These are phyloP conservation scores for Cephus cinctus DNA, from an alignment of 1,140 invertebrate species.

Conservation along the genomic window DNA sequence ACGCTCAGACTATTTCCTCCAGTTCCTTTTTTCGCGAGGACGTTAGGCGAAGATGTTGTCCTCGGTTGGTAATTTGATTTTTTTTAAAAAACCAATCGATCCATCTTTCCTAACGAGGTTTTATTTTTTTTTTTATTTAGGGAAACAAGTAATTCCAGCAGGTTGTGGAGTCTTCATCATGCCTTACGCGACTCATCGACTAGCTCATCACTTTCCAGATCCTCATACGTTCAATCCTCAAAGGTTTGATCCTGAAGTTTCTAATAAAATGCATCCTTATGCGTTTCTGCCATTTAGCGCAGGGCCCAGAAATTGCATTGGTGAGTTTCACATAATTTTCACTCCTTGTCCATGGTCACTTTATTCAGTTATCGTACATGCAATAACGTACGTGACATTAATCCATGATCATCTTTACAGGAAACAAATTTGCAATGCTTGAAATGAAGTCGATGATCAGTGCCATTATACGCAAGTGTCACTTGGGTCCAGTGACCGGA, in stretches of 20 bases:
- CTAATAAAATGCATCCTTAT: slow-evolving; percentile 60
- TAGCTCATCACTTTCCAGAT: slow-evolving; percentile 65
- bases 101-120: background rate
- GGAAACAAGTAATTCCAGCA: slow-evolving; percentile 39
- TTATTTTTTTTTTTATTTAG: slow-evolving; percentile 19
- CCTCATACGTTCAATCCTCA: slow-evolving; percentile 74
- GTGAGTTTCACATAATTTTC: slow-evolving; percentile 38
- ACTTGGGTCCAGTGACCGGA: slow-evolving; percentile 50
- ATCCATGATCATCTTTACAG: slow-evolving; percentile 36
- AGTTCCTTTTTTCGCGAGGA: slow-evolving; percentile 65
- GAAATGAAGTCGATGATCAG: slow-evolving; percentile 72
- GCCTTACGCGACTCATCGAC: slow-evolving; percentile 65
- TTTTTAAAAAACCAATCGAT: background rate
- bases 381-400: slow-evolving; percentile 33
- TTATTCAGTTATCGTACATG: slow-evolving; percentile 17
- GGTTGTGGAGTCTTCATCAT: slow-evolving; percentile 53
- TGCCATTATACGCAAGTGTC: slow-evolving; percentile 62
- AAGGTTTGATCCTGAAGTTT: slow-evolving; percentile 63
- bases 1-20: slow-evolving; percentile 67
- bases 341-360: slow-evolving; percentile 2
- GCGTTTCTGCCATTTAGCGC: slow-evolving; percentile 72
- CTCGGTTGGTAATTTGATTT: slow-evolving; percentile 20
- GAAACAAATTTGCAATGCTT: slow-evolving; percentile 70
- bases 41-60: slow-evolving; percentile 58
- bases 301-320: slow-evolving; percentile 69